Evolutionary conservation across 2,888 invertebrate species (phyloP), one percentile per base, ranked within the genome.

Genomic region (Epistrophe grossulariae): DNA sequence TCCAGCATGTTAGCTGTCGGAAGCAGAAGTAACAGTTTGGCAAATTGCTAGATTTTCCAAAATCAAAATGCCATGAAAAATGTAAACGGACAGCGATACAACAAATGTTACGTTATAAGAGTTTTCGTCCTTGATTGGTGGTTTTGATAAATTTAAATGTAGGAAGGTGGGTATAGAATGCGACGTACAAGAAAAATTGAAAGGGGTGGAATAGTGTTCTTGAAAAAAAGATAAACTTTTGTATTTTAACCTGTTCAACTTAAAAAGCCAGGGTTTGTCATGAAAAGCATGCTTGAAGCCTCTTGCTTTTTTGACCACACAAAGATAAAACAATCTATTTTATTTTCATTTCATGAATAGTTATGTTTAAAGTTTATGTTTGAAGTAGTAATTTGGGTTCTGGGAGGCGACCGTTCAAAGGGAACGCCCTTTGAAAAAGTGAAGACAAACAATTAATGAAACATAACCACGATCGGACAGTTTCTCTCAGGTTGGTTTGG

Each of bases 1-100:
- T 87, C 87, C 87, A 87, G 79, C 87, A 87, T 87, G 87, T 87
- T 83, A 87, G 87, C 87, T 87, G 87, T 87, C 87, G 87, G 87
- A 87, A 83, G 87, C 87, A 87, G 87, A 87, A 87, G 87, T 87
- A 87, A 83, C 87, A 87, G 87, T 87, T 87, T 87, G 87, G 83
- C 83, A 87, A 83, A 87, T 87, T 87, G 87, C 87, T 87, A 87
- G 87, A 87, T 76, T 87, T 83, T 72, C 87, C 79, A 83, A 71
- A 87, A 79, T 60, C 87, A 79, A 83, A 83, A 74, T 79, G 83
- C 87, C 87, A 87, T 87, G 87, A 87, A 87, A 87, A 87, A 83
- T 83, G 59, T 55, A 79, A 87, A 79, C 76, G 83, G 87, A 83
- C 83, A 79, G 71, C 71, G 79, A 48, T 83, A 83, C 79, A 83